phyloP scores from a whole-genome alignment of 1,140 invertebrate species.

The Cataglyphis hispanica region DNA sequence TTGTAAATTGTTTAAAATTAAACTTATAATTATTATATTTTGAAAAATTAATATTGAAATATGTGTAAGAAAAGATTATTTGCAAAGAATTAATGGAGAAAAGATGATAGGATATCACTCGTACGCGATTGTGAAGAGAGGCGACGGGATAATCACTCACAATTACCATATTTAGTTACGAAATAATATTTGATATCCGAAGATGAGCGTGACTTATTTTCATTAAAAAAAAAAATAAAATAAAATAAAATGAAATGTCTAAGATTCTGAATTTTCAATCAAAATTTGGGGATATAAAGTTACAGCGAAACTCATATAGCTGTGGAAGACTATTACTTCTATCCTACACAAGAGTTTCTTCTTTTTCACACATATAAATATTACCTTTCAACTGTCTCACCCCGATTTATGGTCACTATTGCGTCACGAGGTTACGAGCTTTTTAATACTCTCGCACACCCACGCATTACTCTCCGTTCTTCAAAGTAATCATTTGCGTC shows the following conservation, averaged over 20 bases:
- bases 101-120: neutral
- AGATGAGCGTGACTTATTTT: too few relatives aligned
- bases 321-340: neutral
- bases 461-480: conserved; percentile 28
- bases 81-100: neutral
- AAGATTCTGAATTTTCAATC: too few relatives aligned
- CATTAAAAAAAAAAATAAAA: too few relatives aligned
- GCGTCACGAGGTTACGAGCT: neutral
- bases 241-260: too few relatives aligned
- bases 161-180: too few relatives aligned
- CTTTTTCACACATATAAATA: neutral
- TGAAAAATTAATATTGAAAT: neutral
- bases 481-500: neutral
- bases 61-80: neutral
- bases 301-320: neutral
- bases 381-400: neutral
- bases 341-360: neutral
- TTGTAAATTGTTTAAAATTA: neutral
- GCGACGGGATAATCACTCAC: neutral
- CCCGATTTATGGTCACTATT: neutral
- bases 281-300: neutral
- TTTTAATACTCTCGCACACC: conserved; percentile 43
- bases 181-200: too few relatives aligned
- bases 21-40: neutral
- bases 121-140: neutral